A percentile compares a stretch with the other conserved stretches of the same genome.
These are phyloP conservation scores for Nomada ruficornis DNA, from an alignment of 2,888 invertebrate species.

Conservation along the genomic window DNA sequence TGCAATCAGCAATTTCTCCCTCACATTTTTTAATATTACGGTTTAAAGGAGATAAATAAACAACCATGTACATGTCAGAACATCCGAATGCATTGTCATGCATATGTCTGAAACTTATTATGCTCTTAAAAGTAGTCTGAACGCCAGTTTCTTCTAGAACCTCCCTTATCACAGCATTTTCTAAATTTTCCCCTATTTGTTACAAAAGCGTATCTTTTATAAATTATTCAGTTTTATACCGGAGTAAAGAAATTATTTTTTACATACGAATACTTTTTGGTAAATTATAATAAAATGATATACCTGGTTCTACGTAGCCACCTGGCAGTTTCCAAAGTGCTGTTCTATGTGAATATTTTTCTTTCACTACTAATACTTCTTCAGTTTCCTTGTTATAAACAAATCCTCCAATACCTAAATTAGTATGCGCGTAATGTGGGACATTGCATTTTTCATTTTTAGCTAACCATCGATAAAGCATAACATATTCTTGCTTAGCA, in stretches of 20 bases:
- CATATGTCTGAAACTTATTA: slow-evolving; percentile 92
- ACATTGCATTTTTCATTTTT: slow-evolving; percentile 87
- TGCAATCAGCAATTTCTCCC: slow-evolving; percentile 90
- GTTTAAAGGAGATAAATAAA: slow-evolving; percentile 89
- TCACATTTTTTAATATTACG: slow-evolving; percentile 89
- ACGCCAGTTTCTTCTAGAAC: slow-evolving; percentile 96
- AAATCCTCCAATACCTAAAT: slow-evolving; percentile 93
- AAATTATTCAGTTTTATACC: neutral
- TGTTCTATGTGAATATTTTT: slow-evolving; percentile 85
- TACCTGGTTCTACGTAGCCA: slow-evolving; percentile 93
- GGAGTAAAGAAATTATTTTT: neutral
- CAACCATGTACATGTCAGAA: slow-evolving; percentile 94
- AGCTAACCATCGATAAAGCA: slow-evolving; percentile 93
- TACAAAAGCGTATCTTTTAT: neutral
- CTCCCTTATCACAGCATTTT: slow-evolving; percentile 93
- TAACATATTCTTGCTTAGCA: slow-evolving; percentile 91
- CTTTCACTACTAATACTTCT: slow-evolving; percentile 92
- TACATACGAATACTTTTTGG: neutral
- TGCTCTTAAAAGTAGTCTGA: slow-evolving; percentile 89
- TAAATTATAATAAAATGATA: neutral
- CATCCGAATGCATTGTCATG: slow-evolving; percentile 92
- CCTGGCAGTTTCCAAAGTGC: slow-evolving; percentile 94
- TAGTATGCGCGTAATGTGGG: slow-evolving; percentile 92
- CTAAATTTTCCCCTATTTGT: slow-evolving; percentile 91
- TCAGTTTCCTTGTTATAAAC: slow-evolving; percentile 90